phyloP scores from a whole-genome alignment of 2,797 vertebrate species.

The Ctenopoma kingsleyae region DNA sequence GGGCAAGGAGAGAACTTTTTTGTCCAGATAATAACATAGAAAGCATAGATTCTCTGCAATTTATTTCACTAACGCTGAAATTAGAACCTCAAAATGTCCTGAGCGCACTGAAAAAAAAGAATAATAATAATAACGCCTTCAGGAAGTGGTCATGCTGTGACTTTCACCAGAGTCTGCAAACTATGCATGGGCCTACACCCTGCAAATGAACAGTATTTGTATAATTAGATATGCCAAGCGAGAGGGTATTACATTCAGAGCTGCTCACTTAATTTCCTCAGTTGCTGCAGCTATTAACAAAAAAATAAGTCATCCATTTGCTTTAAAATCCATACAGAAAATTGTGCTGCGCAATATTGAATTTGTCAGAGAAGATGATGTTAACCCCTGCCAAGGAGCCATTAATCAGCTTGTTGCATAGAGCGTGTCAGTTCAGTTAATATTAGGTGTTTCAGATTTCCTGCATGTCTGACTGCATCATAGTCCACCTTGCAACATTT shows the following conservation, averaged over 20 bases:
- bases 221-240: conserved; percentile 64
- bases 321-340: conserved; percentile 49
- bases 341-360: conserved; percentile 51
- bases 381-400: conserved; percentile 29
- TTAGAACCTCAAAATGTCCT: conserved; percentile 57
- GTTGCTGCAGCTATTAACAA: conserved; percentile 59
- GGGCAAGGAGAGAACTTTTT: conserved; percentile 62
- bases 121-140: conserved; percentile 16
- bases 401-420: not conserved
- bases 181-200: conserved; percentile 28
- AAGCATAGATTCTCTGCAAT: conserved; percentile 56
- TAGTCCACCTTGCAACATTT: not conserved
- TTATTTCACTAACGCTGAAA: conserved; percentile 65
- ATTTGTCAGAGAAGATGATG: conserved; percentile 55
- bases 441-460: not conserved
- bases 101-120: conserved; percentile 19
- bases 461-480: not conserved
- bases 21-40: conserved; percentile 63
- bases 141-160: conserved; percentile 57
- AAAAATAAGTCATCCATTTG: conserved; percentile 44
- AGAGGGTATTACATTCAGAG: conserved; percentile 61
- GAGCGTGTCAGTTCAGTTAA: not conserved
- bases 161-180: conserved; percentile 49
- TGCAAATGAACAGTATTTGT: conserved; percentile 62
- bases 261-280: conserved; percentile 61